phyloP scores from a whole-genome alignment of 2,113 vertebrate species.

The Microcebus lehilahytsara region DNA sequence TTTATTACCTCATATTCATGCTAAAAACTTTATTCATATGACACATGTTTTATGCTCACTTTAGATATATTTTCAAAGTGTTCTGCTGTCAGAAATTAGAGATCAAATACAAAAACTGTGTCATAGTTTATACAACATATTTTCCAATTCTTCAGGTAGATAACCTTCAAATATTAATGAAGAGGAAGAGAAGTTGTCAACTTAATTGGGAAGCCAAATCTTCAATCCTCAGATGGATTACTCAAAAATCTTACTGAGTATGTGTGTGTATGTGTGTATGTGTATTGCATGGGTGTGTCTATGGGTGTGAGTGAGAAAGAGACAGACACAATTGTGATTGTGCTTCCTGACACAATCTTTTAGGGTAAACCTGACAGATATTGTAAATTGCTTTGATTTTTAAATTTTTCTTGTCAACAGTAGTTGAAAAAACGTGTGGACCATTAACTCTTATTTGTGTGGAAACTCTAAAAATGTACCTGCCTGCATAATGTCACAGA shows the following conservation, averaged over 20 bases:
- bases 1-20: neutral
- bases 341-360: neutral
- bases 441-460: neutral
- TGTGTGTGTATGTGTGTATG: neutral
- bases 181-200: neutral
- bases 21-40: neutral
- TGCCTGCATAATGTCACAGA: neutral
- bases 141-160: neutral
- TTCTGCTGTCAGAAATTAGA: conserved; percentile 18
- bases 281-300: neutral
- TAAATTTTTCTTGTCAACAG: neutral
- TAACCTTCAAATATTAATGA: conserved; percentile 25
- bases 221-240: conserved; percentile 6
- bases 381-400: neutral
- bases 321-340: no score
- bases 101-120: neutral
- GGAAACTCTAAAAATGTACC: neutral
- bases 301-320: neutral
- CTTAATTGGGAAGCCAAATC: neutral
- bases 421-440: neutral
- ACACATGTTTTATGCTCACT: neutral
- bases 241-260: neutral
- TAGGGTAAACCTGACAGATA: neutral
- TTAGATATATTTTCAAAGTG: neutral
- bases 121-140: neutral